Conservation (phyloP, 2,888 invertebrate species). For the Amaurobius ferox region DNA sequence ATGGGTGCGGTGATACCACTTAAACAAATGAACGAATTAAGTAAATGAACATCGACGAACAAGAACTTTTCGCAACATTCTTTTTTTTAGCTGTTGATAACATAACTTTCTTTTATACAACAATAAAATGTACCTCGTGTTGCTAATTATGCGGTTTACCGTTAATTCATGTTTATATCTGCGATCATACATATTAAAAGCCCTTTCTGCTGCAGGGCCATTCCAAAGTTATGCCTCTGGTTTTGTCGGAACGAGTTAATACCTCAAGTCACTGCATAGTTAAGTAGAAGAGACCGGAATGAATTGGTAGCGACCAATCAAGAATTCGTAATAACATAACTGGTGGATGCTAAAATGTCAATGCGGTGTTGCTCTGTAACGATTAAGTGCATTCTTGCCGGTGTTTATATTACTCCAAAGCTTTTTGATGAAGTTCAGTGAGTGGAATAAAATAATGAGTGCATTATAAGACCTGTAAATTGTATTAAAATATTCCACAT, state of each 20-base stretch:
- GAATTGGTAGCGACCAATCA: slow-evolving; percentile 65
- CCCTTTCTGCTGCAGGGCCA: neutral
- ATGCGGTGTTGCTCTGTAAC: slow-evolving; percentile 3
- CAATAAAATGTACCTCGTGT: no score
- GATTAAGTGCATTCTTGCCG: slow-evolving; percentile 30
- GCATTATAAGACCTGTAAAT: no score
- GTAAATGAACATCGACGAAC: no score
- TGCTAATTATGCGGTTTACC: neutral
- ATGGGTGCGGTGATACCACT: no score
- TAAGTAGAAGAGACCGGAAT: slow-evolving; percentile 32
- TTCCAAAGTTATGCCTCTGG: slow-evolving; percentile 37
- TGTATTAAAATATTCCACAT: no score
- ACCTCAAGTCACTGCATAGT: slow-evolving; percentile 65
- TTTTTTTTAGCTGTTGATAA: no score
- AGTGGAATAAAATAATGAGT: no score
- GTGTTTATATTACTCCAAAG: neutral
- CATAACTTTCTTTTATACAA: no score
- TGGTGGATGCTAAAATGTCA: slow-evolving; percentile 53
- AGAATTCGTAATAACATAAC: slow-evolving; percentile 65
- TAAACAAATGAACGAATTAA: no score
- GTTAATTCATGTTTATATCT: neutral
- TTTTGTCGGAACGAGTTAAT: slow-evolving; percentile 38
- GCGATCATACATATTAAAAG: neutral
- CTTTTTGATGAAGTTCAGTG: no score
- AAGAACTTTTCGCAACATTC: no score